phyloP scores from a whole-genome alignment of 2,888 invertebrate species.

The Buathra laborator region DNA sequence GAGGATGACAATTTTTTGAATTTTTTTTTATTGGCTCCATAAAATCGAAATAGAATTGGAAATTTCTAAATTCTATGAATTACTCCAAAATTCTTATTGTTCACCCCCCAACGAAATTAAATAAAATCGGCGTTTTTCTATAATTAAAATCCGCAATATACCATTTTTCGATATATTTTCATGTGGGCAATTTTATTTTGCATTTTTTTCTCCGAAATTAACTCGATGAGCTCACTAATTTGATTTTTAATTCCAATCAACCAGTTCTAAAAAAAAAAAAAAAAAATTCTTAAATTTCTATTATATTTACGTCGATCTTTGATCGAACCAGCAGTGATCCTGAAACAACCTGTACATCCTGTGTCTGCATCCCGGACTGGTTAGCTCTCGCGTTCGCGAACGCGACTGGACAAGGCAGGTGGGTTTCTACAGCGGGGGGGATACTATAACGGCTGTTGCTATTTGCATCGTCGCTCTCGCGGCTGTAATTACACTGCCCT shows the following conservation, averaged over 20 bases:
- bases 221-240: neutral
- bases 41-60: no score
- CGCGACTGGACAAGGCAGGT: conserved; percentile 73
- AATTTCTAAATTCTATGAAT: no score
- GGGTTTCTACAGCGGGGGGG: conserved; percentile 67
- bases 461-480: conserved; percentile 74
- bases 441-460: conserved; percentile 74
- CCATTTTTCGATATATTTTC: no score
- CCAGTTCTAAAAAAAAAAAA: neutral
- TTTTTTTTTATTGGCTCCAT: no score
- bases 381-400: conserved; percentile 27
- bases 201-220: no score
- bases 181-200: no score
- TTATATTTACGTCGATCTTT: neutral
- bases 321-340: conserved; percentile 7
- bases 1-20: no score
- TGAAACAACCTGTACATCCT: conserved; percentile 65
- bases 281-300: neutral
- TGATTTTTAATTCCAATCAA: neutral
- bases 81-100: no score
- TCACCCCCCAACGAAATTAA: no score
- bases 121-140: no score
- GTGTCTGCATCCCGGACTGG: conserved; percentile 68
- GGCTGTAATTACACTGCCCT: conserved; percentile 75
- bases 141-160: no score